Conservation (phyloP, 1,140 invertebrate genomes). For the Diorhabda sublineata region DNA sequence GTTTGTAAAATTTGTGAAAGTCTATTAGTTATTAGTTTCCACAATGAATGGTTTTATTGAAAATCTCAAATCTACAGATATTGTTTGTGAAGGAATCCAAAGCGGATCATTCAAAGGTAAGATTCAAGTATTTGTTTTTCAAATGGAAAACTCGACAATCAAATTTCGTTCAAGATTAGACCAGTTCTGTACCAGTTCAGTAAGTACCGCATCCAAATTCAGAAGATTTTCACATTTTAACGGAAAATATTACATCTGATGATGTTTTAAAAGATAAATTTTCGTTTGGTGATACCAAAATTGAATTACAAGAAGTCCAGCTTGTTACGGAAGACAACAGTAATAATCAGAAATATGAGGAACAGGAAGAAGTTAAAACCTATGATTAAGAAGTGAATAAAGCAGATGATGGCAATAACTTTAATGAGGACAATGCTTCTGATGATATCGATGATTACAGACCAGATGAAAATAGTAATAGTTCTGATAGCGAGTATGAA, state of each 20-base stretch:
- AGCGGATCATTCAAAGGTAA: slow-evolving; percentile 2
- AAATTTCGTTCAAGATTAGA: not conserved
- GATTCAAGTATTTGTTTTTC: not conserved
- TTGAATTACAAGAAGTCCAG: slow-evolving; percentile 7
- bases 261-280: slow-evolving; percentile 4
- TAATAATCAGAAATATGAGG: not conserved
- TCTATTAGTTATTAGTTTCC: slow-evolving; percentile 3
- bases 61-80: not conserved
- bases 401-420: slow-evolving; percentile 5
- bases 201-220: slow-evolving; percentile 3
- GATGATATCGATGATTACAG: not conserved
- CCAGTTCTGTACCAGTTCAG: slow-evolving; percentile 1
- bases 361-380: too few relatives aligned
- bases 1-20: slow-evolving; percentile 3
- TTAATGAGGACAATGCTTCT: slow-evolving; percentile 1
- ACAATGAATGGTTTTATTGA: slow-evolving; percentile 3
- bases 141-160: slow-evolving; percentile 5
- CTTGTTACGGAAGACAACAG: slow-evolving; percentile 4
- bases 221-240: slow-evolving; percentile 3
- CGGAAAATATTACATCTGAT: slow-evolving; percentile 5
- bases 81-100: not conserved
- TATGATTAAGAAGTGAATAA: slow-evolving; percentile 6
- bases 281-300: slow-evolving; percentile 3
- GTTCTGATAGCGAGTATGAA: not conserved
- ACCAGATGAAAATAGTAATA: too few relatives aligned